Percentiles rank a stretch among this genome's conserved stretches.
Evolutionary conservation across 2,113 vertebrate species (phyloP).

Genomic region (Antidorcas marsupialis): DNA sequence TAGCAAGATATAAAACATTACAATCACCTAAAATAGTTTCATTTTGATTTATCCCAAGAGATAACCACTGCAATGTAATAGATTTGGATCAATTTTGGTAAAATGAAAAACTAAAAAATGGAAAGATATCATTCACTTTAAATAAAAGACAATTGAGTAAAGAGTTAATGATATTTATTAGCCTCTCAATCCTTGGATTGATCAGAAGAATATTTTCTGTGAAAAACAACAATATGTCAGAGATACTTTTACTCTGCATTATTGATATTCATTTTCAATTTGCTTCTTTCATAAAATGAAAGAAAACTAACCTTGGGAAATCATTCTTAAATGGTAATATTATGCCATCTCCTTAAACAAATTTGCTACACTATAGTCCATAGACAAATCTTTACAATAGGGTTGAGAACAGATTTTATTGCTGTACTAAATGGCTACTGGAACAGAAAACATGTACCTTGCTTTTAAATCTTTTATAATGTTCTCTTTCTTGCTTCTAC

Average conservation of each 20-base stretch:
- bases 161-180: neutral
- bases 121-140: neutral
- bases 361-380: neutral
- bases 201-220: neutral
- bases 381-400: slow-evolving; percentile 46
- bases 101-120: neutral
- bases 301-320: slow-evolving; percentile 31
- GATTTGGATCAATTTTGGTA: neutral
- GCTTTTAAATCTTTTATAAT: slow-evolving; percentile 71
- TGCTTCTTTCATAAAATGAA: slow-evolving; percentile 37
- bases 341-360: slow-evolving; percentile 47
- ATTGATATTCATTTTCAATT: neutral
- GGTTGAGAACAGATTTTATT: slow-evolving; percentile 40
- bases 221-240: neutral
- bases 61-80: neutral
- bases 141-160: neutral
- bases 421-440: slow-evolving; percentile 28
- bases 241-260: neutral
- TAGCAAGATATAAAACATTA: neutral
- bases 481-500: slow-evolving; percentile 42
- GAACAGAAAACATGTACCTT: slow-evolving; percentile 30
- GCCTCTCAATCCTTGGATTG: neutral
- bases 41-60: neutral
- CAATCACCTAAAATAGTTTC: neutral
- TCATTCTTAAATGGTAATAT: slow-evolving; percentile 50